These are phyloP conservation scores for Pentalonia nigronervosa DNA, from an alignment of 1,140 invertebrate genomes.

Conservation along the genomic window DNA sequence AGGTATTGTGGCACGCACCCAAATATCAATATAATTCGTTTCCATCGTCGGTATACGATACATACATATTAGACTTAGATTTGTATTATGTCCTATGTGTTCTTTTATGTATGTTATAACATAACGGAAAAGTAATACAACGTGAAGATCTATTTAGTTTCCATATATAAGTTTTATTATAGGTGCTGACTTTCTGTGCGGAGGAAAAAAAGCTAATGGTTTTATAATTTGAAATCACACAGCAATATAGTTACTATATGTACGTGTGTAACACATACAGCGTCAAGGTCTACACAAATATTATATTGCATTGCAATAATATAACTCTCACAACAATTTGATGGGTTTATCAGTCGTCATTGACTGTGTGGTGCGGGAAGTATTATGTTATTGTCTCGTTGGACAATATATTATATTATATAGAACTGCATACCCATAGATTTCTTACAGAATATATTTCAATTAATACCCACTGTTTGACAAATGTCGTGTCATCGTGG, in stretches of 20 bases:
- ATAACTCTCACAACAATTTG: background rate
- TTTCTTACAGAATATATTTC: conserved; percentile 27
- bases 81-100: background rate
- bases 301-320: background rate
- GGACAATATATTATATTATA: conserved; percentile 11
- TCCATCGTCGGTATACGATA: background rate
- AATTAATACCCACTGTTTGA: conserved; percentile 35
- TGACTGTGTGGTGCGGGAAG: background rate
- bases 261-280: background rate
- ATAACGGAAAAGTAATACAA: conserved; percentile 14
- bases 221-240: conserved; percentile 21
- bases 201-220: background rate
- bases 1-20: too few species aligned
- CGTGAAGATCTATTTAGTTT: background rate
- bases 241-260: background rate
- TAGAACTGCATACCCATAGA: conserved; percentile 10
- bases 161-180: background rate
- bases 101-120: background rate
- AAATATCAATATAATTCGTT: background rate
- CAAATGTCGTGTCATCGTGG: background rate
- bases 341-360: background rate
- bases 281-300: background rate
- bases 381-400: conserved; percentile 30
- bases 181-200: background rate
- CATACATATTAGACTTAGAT: background rate